Percentiles rank a stretch among this genome's conserved stretches.
Evolutionary conservation across 2,797 vertebrate genomes (phyloP).

Genomic region (Enteromius fasciolatus): DNA sequence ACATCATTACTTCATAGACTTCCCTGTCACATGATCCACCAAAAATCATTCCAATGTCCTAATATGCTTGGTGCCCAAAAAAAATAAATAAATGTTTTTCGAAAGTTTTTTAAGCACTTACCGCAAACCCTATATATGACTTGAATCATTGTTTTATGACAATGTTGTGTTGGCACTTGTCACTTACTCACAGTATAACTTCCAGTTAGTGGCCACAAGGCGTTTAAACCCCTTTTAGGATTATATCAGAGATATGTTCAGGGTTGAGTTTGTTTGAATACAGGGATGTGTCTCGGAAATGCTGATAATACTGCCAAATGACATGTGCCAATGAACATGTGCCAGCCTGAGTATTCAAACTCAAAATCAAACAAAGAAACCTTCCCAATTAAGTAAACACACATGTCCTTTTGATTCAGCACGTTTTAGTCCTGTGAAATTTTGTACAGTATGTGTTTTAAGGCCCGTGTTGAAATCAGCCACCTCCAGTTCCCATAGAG

Average conservation of each 20-base stretch:
- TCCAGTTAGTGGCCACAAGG: neutral
- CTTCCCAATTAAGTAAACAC: conserved; percentile 29
- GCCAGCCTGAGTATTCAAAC: conserved; percentile 15
- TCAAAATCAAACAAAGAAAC: conserved; percentile 39
- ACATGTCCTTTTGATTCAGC: neutral
- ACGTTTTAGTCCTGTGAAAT: neutral
- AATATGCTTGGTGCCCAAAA: neutral
- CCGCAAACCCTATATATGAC: neutral
- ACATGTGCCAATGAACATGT: conserved; percentile 28
- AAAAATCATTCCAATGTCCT: neutral
- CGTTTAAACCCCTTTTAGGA: conserved; percentile 7
- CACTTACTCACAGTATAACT: neutral
- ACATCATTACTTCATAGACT: neutral
- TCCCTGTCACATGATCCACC: neutral
- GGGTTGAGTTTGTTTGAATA: conserved; percentile 46
- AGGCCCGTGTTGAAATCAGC: neutral
- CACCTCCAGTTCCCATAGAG: neutral
- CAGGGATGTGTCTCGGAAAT: conserved; percentile 41
- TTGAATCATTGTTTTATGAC: conserved; percentile 20
- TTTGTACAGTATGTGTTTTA: neutral
- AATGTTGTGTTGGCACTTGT: neutral
- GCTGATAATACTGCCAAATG: conserved; percentile 6
- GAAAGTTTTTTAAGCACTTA: conserved; percentile 14
- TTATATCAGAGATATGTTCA: conserved; percentile 31
- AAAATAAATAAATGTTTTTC: neutral